Conservation (phyloP, 2,888 invertebrate genomes). For the Melanostoma mellinum region DNA sequence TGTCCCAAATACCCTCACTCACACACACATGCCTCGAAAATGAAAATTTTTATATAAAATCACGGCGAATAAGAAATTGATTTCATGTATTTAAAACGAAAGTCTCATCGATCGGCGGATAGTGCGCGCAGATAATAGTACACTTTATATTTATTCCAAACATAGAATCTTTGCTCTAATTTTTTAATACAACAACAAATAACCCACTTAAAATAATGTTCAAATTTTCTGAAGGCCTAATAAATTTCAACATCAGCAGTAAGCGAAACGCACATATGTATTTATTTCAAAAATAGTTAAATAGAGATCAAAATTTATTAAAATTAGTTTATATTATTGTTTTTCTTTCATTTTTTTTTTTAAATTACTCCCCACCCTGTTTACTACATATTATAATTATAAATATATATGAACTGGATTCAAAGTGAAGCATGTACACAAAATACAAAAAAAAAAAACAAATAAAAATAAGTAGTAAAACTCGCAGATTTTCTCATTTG, state of each 20-base stretch:
- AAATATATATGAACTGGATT: slow-evolving; percentile 60
- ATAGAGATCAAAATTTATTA: slow-evolving; percentile 41
- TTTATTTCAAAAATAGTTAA: slow-evolving; percentile 12
- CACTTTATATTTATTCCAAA: slow-evolving; percentile 33
- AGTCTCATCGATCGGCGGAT: slow-evolving; percentile 35
- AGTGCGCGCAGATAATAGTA: slow-evolving; percentile 57
- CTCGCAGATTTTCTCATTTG: slow-evolving; percentile 20
- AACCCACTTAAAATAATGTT: too few species aligned
- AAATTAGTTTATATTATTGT: slow-evolving; percentile 32
- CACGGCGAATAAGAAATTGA: slow-evolving; percentile 46
- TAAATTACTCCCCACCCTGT: background rate
- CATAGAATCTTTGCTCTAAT: slow-evolving; percentile 11
- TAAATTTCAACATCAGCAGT: slow-evolving; percentile 2
- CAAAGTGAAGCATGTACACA: slow-evolving; percentile 62
- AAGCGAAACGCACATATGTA: slow-evolving; percentile 25
- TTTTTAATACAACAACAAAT: background rate
- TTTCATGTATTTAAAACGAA: slow-evolving; percentile 48
- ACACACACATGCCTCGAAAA: slow-evolving; percentile 35
- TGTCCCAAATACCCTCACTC: background rate
- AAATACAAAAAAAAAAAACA: slow-evolving; percentile 28
- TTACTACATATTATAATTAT: slow-evolving; percentile 32
- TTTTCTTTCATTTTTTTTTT: slow-evolving; percentile 14
- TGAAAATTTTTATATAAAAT: slow-evolving; percentile 1
- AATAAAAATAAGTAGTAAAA: slow-evolving; percentile 34
- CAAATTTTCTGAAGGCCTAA: background rate